Evolutionary conservation across 2,113 vertebrate species (phyloP), one percentile per base, ranked within the genome.

Genomic region (Leucopsar rothschildi): DNA sequence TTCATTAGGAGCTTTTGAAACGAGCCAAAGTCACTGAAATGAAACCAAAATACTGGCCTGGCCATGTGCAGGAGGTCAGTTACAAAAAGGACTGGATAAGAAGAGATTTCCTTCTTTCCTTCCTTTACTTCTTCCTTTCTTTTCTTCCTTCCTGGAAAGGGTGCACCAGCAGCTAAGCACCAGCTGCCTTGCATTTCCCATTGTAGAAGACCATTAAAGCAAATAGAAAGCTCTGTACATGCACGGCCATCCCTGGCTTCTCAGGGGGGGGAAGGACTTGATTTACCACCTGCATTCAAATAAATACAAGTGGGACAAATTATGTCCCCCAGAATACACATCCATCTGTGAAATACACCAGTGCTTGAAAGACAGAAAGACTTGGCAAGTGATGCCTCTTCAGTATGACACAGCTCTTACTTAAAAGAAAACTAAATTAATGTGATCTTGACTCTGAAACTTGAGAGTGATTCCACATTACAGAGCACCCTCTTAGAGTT

Each of bases 141-240:
- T 42, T 42, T 42, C 14, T 42, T 42, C 40, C 40, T 42, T 42
- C 40, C 40, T 42, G 40, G 40, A 42, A 42, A 42, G 17, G 28
- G 33, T 21, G 35, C 22, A 39, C 14, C 31, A 50, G 55, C n/a
- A 81, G 29, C 39, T 47, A 47, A 50, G 35, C 14, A 73, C 8
- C 2, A 2, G n/a, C 37, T 72, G 50, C 2, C 0, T 29, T 11
- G 0, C 17, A 12, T 52, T 88, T 92, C 35, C 47, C 1, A 0
- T 2, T 33, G 31, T 1, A 61, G 61, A 57, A 39, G 22, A 40
- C 8, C 7, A 5, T 42, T 63, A n/a, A 45, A 57, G 17, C 11
- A 55, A 82, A 79, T 12, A 79, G 39, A 63, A 78, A 45, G 1
- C 10, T 25, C 56, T 40, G 12, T 25, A 44, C 13, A 14, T 65